Evolutionary conservation across 23 tunicate species (phyloP), one percentile per base, ranked within the genome.

Genomic region (Trididemnum nubilum): DNA sequence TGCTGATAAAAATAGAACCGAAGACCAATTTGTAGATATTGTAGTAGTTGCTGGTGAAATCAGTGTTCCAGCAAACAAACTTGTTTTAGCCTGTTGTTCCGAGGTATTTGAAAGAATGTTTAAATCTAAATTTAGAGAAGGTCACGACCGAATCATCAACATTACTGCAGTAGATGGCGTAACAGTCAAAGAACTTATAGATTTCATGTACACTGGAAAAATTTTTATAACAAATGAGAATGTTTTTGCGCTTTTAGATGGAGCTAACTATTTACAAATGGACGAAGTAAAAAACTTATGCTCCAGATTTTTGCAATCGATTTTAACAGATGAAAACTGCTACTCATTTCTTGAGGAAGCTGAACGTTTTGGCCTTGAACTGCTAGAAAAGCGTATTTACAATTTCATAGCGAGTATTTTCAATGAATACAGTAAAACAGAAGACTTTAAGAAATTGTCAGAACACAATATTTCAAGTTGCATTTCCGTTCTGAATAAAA

Each of bases 21-120:
- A 49, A 49, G 57, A 18, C 18, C 57, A 9, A 12, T 49, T 49
- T 18, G 18, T 9, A 12, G 57, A 49, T 18, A 18, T 49, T 49
- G 18, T 49, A 49, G 18, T 49, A 12, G 57, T 9, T 12, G 57
- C 18, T 49, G 57, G 18, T 9, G 18, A 49, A 49, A 18, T 9
- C 12, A 49, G 69, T 28, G 19, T 63, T 63, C 28, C 69, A 18
- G 69, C 69, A 63, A 63, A 63, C 27, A 24, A 28, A 19, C 23
- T 63, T 4, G 27, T 63, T 23, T 63, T 63, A 23, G 25, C 69
- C 23, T 63, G 69, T 63, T 63, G 23, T 63, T 63, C 69, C 69
- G 27, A 23, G 24, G 19, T 15, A 15, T 63, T 63, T 63, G 27
- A 63, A 23, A 63, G 7, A 63, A 63, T 63, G 69, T 63, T 63